Evolutionary conservation across 2,113 vertebrate genomes (phyloP).

Genomic region (Phalacrocorax brasilianus): DNA sequence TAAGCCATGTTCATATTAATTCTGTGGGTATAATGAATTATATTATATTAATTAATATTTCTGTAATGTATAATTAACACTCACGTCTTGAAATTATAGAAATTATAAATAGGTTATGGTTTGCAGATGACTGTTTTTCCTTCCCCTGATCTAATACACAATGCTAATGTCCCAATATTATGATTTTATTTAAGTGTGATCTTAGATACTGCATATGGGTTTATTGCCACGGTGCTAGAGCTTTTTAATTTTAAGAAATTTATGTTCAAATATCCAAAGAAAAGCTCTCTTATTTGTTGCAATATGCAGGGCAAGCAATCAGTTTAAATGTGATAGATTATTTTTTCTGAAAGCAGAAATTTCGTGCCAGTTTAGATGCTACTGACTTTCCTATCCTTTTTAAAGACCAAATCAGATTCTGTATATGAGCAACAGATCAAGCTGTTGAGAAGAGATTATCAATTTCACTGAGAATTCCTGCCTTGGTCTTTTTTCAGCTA

Average conservation of each 20-base stretch:
- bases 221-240: background rate
- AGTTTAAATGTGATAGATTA: background rate
- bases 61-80: background rate
- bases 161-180: background rate
- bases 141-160: background rate
- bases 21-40: background rate
- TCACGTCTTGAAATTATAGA: background rate
- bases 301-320: background rate
- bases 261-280: background rate
- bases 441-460: background rate
- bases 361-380: background rate
- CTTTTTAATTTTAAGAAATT: background rate
- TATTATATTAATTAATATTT: no score
- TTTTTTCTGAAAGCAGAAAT: background rate
- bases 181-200: background rate
- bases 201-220: background rate
- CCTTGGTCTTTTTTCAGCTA: background rate
- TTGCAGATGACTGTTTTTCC: background rate
- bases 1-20: background rate
- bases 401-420: background rate
- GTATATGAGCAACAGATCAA: background rate
- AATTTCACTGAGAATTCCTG: background rate
- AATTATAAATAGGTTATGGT: background rate
- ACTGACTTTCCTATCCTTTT: background rate
- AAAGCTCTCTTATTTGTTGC: background rate